phyloP scores from a whole-genome alignment of 2,113 vertebrate species.

The Nipponia nippon region DNA sequence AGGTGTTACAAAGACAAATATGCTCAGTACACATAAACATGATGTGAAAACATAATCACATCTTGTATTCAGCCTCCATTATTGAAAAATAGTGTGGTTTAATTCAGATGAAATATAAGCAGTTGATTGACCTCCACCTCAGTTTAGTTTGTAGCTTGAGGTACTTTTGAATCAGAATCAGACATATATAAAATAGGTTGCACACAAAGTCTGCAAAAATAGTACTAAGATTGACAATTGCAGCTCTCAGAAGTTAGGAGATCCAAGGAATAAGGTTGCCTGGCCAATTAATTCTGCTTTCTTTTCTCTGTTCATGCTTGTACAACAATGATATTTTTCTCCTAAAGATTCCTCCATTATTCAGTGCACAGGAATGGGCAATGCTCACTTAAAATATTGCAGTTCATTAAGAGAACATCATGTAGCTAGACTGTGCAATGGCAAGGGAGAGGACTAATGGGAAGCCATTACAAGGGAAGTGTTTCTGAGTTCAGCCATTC shows the following conservation, averaged over 20 bases:
- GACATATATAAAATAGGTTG: not conserved
- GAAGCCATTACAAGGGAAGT: not conserved
- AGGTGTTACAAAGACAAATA: not conserved
- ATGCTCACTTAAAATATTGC: not conserved
- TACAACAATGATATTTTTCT: not conserved
- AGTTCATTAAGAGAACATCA: not conserved
- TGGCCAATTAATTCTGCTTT: not conserved
- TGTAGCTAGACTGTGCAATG: not conserved
- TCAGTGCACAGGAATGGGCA: not conserved
- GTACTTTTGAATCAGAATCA: not conserved
- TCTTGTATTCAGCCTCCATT: not conserved
- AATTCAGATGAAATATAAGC: not conserved
- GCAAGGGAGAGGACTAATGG: not conserved
- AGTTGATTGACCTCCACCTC: not conserved
- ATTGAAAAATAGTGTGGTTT: not conserved
- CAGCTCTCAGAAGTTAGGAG: not conserved
- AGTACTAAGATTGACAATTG: not conserved
- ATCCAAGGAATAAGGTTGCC: not conserved
- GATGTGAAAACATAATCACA: not conserved
- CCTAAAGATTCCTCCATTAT: not conserved
- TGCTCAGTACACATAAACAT: not conserved
- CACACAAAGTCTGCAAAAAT: not conserved
- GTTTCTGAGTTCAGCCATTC: not conserved
- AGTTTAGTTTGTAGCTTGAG: not conserved
- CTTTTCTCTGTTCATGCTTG: not conserved